These are phyloP conservation scores for Gordius sp. DNA, from an alignment of 2,888 invertebrate species.

Conservation along the genomic window DNA sequence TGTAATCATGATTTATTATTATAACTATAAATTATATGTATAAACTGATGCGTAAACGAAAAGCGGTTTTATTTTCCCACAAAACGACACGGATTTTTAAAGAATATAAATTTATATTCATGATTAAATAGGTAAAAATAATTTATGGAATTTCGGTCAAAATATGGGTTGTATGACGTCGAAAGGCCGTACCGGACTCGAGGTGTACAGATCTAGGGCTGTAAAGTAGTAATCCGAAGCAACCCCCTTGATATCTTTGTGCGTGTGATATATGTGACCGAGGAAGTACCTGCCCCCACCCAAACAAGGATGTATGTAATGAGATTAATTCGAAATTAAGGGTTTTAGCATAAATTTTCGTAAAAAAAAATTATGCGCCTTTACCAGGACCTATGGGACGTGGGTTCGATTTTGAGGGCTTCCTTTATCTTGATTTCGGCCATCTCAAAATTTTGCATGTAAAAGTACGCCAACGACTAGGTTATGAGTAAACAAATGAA, in stretches of 20 bases:
- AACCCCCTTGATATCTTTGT: background rate
- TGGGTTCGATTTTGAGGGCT: slow-evolving; percentile 13
- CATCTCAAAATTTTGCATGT: slow-evolving; percentile 16
- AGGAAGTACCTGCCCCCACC: background rate
- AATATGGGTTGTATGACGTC: background rate
- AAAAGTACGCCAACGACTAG: slow-evolving; percentile 13
- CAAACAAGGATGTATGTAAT: background rate
- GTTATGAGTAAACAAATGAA: background rate
- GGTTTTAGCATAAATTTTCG: background rate
- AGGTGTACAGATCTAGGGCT: background rate
- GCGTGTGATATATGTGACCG: slow-evolving; percentile 10
- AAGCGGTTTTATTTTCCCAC: too few relatives aligned
- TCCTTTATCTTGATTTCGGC: background rate
- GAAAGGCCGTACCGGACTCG: background rate
- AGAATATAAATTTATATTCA: too few relatives aligned
- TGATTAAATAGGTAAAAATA: background rate
- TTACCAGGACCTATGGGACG: slow-evolving; percentile 2
- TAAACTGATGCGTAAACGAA: too few relatives aligned
- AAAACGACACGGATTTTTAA: too few relatives aligned
- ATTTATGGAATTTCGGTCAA: background rate
- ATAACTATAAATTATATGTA: too few relatives aligned
- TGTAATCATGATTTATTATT: too few relatives aligned
- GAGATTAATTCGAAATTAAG: background rate
- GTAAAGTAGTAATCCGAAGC: slow-evolving; percentile 12
- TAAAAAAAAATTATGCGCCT: background rate